Evolutionary conservation across 2,797 vertebrate species (phyloP), one percentile per base, ranked within the genome.

Genomic region (Ciconia nigra): DNA sequence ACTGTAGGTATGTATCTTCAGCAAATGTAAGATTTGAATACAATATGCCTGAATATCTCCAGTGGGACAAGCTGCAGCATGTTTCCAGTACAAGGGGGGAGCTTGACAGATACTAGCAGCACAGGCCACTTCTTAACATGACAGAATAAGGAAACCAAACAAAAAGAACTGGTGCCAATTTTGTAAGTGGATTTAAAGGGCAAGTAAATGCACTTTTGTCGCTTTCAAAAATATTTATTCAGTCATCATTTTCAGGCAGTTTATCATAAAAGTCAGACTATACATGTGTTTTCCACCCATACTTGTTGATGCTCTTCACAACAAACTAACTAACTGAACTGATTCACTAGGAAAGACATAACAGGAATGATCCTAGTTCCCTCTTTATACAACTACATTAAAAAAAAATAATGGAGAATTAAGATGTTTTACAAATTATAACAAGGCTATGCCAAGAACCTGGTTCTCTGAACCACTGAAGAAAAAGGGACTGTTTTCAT

Each of bases 1-100:
- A 51, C 72, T 83, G 59, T 71, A 49, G 70, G 79, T 93, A 89
- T 93, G 47, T 83, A 93, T 93, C 93, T 92, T 95, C 93, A 93
- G 69, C 77, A 96, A 95, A 97, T 96, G 86, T 84, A 92, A 96
- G 77, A 96, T 94, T 87, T 96, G 90, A 97, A 96, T 89, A 95
- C 83, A 97, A 69, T 96, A 95, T 35, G 62, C 70, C 67, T 51
- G 44, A 97, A 78, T 22, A 86, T 49, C 81, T 96, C 89, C 24
- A 31, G 21, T 62, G 78, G 78, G 73, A 69, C 72, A 93, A 89
- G 74, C 26, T 83, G 83, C 90, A 90, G 67, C 42, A 33, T 90
- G 49, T 76, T 96, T 91, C 91, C 76, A 80, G 63, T 92, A 82
- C 58, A 83, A 94, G 1, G 7, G n/a, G 26, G 69, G 35, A 91